Evolutionary conservation across 2,113 vertebrate species (phyloP).

Genomic region (Periophthalmus modestus): DNA sequence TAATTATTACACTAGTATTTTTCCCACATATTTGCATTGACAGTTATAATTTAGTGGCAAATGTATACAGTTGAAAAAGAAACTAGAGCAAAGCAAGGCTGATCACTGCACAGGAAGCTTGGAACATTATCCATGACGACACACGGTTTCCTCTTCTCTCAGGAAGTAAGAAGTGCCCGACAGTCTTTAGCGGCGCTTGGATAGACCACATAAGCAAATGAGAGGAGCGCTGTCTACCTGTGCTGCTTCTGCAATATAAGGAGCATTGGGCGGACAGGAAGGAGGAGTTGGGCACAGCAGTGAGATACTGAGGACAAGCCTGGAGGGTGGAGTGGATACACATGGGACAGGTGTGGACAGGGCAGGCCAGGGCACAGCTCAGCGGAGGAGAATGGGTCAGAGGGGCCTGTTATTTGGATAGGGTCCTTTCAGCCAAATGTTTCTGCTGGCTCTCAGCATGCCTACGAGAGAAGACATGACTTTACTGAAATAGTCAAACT

Average conservation of each 20-base stretch:
- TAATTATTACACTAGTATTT: conserved; percentile 71
- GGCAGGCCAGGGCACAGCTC: conserved; percentile 39
- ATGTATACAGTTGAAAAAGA: conserved; percentile 90
- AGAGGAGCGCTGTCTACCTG: conserved; percentile 69
- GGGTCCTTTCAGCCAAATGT: conserved; percentile 97
- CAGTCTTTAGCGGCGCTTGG: conserved; percentile 71
- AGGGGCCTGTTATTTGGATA: conserved; percentile 84
- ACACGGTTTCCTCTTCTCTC: conserved; percentile 76
- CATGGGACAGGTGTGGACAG: conserved; percentile 34
- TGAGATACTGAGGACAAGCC: conserved; percentile 51
- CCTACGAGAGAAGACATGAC: conserved; percentile 69
- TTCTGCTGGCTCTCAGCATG: conserved; percentile 99
- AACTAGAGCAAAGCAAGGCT: conserved; percentile 93
- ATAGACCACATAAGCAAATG: conserved; percentile 86
- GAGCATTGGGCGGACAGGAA: conserved; percentile 45
- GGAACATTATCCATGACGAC: conserved; percentile 87
- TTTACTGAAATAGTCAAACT: neutral
- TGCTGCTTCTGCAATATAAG: conserved; percentile 49
- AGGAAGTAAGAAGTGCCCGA: conserved; percentile 71
- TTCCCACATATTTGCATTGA: conserved; percentile 74
- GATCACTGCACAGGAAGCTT: conserved; percentile 95
- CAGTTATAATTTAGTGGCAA: conserved; percentile 91
- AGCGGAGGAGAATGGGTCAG: conserved; percentile 22
- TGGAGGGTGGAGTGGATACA: conserved; percentile 40
- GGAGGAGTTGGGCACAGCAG: conserved; percentile 29